Percentiles rank a stretch among this genome's conserved stretches.
Conservation (phyloP, 1,140 invertebrate species). For the Saccostrea echinata region DNA sequence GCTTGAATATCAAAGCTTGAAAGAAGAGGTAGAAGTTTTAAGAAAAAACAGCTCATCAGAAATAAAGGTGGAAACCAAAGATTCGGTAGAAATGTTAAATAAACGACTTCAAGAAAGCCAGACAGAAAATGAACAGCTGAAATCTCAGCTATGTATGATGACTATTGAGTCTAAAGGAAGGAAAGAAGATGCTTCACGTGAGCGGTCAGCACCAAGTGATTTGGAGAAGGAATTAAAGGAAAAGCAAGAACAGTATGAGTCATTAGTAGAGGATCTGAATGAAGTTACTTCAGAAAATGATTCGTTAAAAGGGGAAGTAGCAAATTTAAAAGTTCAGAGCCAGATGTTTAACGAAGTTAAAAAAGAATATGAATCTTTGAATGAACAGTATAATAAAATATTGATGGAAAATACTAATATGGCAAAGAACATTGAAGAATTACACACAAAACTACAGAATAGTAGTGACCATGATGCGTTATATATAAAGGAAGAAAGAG, state of each 20-base stretch:
- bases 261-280: constrained; percentile 49
- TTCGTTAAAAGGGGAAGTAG: constrained; percentile 21
- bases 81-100: constrained; percentile 2
- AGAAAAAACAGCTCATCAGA: background rate
- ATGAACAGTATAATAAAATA: constrained; percentile 71
- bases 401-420: constrained; percentile 73
- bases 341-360: constrained; percentile 64
- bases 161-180: constrained; percentile 1
- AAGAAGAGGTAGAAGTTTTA: constrained; percentile 5
- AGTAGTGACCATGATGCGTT: constrained; percentile 57
- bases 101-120: constrained; percentile 39
- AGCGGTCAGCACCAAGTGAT: background rate
- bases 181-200: background rate
- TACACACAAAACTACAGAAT: constrained; percentile 68
- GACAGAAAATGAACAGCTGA: constrained; percentile 48
- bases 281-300: constrained; percentile 41
- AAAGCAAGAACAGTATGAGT: constrained; percentile 45
- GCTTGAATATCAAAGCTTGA: constrained; percentile 69
- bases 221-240: constrained; percentile 37
- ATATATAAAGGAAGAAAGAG: constrained; percentile 61
- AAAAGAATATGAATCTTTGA: constrained; percentile 70
- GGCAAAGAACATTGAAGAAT: constrained; percentile 75
- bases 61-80: constrained; percentile 12
- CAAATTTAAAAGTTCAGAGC: constrained; percentile 1
- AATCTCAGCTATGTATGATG: background rate